These are phyloP conservation scores for Sebastolobus alascanus DNA, from an alignment of 2,797 vertebrate species.

Conservation along the genomic window DNA sequence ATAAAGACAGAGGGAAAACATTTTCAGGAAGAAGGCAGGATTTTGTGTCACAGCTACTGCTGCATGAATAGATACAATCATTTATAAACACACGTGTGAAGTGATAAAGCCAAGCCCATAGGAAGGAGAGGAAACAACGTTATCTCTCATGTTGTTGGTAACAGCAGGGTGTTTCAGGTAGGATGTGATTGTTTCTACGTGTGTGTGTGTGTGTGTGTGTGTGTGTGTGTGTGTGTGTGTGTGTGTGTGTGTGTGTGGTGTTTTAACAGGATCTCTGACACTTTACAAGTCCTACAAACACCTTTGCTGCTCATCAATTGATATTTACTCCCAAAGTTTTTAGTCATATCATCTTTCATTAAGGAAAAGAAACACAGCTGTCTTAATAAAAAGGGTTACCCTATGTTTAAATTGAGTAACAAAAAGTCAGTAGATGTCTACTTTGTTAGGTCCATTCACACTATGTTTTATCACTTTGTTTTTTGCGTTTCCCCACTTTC, in stretches of 20 bases:
- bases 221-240: conserved; percentile 13
- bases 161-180: conserved; percentile 57
- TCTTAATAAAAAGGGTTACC: neutral
- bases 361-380: neutral
- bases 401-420: neutral
- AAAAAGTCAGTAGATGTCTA: neutral
- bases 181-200: conserved; percentile 43
- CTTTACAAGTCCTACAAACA: conserved; percentile 21
- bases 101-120: conserved; percentile 59
- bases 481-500: neutral
- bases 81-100: conserved; percentile 68
- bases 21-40: conserved; percentile 73
- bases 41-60: conserved; percentile 61
- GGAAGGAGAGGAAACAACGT: conserved; percentile 57
- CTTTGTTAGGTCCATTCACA: neutral
- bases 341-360: neutral
- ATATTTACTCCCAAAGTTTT: neutral
- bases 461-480: neutral
- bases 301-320: neutral
- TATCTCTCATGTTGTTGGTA: conserved; percentile 62
- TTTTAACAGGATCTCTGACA: conserved; percentile 33
- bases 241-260: conserved; percentile 2
- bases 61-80: conserved; percentile 73
- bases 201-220: conserved; percentile 7
- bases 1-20: conserved; percentile 71